Evolutionary conservation across 2,113 vertebrate genomes (phyloP).

Genomic region (Elephantulus edwardii): DNA sequence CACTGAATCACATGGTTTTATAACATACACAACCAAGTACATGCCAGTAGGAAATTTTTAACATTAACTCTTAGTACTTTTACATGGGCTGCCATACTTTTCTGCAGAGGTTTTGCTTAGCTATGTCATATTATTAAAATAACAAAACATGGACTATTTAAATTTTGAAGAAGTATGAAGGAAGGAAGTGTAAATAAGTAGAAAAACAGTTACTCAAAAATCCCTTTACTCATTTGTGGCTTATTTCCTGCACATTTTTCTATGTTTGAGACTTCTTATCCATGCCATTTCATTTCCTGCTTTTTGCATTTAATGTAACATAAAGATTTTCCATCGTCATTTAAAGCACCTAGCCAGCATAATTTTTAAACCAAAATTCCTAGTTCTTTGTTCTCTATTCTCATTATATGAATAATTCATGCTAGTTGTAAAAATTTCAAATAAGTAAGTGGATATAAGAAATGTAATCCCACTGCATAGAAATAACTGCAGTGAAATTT

Average conservation of each 20-base stretch:
- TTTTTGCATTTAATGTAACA: conserved; percentile 27
- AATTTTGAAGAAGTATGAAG: conserved; percentile 35
- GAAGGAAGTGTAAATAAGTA: not conserved
- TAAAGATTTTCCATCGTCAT: conserved; percentile 9
- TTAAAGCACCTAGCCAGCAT: conserved; percentile 48
- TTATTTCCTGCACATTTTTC: conserved; percentile 2
- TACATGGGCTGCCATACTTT: not conserved
- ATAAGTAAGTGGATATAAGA: conserved; percentile 54
- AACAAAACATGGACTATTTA: conserved; percentile 24
- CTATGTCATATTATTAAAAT: conserved; percentile 49
- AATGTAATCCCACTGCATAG: not conserved
- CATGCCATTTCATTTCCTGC: conserved; percentile 6
- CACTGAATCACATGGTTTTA: not conserved
- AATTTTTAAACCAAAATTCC: conserved; percentile 41
- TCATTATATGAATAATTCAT: conserved; percentile 71
- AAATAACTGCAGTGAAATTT: conserved; percentile 53
- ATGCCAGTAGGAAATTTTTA: conserved; percentile 4
- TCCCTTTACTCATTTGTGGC: conserved; percentile 26
- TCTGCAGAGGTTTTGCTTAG: conserved; percentile 7
- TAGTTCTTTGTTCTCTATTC: conserved; percentile 56
- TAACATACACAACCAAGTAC: not conserved
- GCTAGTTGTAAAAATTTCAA: conserved; percentile 60
- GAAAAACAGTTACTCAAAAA: conserved; percentile 40
- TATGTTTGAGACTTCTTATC: conserved; percentile 32
- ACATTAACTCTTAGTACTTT: conserved; percentile 21